Conservation (phyloP, 2,888 invertebrate species). For the Cyaniris semiargus region DNA sequence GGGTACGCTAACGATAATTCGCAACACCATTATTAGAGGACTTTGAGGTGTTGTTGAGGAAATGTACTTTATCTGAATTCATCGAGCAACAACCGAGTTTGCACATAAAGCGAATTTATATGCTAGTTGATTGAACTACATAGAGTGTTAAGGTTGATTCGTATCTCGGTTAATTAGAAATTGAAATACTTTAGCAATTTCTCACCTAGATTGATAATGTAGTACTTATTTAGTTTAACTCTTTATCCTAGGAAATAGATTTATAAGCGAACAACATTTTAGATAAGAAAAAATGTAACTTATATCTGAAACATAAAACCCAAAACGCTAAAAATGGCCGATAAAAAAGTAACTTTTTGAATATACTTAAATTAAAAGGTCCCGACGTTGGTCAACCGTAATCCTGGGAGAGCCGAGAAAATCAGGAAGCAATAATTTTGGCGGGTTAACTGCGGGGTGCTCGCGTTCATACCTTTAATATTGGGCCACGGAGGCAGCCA, state of each 20-base stretch:
- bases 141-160: not conserved
- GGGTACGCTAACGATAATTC: conserved; percentile 50
- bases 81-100: conserved; percentile 43
- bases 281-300: not conserved
- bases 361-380: conserved; percentile 2
- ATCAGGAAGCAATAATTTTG: conserved; percentile 15
- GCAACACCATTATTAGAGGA: conserved; percentile 50
- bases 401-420: conserved; percentile 14
- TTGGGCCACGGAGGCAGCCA: not conserved
- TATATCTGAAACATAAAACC: not conserved
- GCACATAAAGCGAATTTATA: conserved; percentile 36
- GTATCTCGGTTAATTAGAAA: not conserved
- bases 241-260: not conserved
- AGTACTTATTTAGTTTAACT: not conserved
- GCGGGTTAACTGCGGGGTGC: not conserved
- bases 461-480: conserved; percentile 6
- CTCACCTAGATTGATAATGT: not conserved
- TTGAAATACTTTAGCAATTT: not conserved
- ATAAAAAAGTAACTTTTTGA: not conserved
- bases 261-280: not conserved
- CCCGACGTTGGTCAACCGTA: conserved; percentile 13
- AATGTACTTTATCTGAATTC: conserved; percentile 46
- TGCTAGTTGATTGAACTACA: conserved; percentile 1
- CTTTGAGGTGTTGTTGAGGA: conserved; percentile 49
- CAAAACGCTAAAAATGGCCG: not conserved